These are phyloP conservation scores for Jordanella pulchra DNA, from an alignment of 2,797 vertebrate genomes.

Conservation along the genomic window DNA sequence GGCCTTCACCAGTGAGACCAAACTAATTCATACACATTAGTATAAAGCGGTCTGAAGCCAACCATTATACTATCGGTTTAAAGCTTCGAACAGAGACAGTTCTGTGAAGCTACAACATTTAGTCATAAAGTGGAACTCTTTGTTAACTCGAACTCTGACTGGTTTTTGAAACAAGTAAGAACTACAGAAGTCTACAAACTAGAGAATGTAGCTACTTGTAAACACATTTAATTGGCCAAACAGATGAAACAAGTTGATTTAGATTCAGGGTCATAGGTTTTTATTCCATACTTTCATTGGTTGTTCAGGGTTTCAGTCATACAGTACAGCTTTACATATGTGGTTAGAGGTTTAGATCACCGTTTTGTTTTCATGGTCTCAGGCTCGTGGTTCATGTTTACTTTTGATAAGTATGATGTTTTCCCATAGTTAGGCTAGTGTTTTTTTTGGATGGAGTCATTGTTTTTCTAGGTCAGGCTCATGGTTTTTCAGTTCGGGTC, in stretches of 20 bases:
- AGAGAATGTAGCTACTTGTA: background rate
- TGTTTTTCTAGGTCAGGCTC: too few species aligned
- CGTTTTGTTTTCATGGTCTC: too few species aligned
- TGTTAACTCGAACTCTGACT: background rate
- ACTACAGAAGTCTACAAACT: conserved; percentile 1
- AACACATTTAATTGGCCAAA: background rate
- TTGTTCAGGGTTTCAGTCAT: background rate
- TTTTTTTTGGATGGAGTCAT: too few species aligned
- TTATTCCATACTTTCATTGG: background rate
- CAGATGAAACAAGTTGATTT: background rate
- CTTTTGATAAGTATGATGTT: too few species aligned
- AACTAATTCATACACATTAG: conserved; percentile 23
- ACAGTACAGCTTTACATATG: too few species aligned
- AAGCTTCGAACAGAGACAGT: conserved; percentile 39
- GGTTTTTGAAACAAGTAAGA: conserved; percentile 28
- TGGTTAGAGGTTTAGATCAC: too few species aligned
- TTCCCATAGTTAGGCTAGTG: too few species aligned
- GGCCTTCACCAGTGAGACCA: conserved; percentile 42
- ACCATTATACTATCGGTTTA: conserved; percentile 26
- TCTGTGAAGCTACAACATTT: conserved; percentile 14
- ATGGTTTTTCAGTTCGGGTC: too few species aligned
- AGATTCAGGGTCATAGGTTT: background rate
- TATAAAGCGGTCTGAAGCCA: conserved; percentile 24
- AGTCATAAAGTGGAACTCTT: conserved; percentile 29
- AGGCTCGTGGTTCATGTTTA: background rate